Percentiles rank a stretch among this genome's conserved stretches.
Conservation (phyloP, 2,113 vertebrate species). For the Grammomys surdaster region DNA sequence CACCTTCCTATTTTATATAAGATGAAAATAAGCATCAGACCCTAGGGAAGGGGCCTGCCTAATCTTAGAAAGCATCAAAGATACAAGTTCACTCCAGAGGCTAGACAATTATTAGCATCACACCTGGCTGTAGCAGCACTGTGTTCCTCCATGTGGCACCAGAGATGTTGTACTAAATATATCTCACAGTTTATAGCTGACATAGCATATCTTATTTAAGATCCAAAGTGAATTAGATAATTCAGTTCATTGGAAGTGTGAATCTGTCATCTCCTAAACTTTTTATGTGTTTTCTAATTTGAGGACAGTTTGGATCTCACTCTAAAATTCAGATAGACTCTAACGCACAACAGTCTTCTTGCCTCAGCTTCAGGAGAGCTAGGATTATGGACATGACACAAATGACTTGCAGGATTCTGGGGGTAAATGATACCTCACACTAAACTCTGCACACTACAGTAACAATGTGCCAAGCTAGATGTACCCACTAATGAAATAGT, state of each 20-base stretch:
- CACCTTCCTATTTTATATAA: neutral
- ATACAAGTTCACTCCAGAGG: neutral
- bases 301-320: neutral
- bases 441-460: neutral
- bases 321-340: neutral
- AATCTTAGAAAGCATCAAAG: neutral
- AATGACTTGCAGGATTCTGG: too few species aligned
- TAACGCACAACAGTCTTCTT: neutral
- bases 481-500: too few species aligned
- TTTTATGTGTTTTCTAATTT: neutral
- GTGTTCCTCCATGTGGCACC: accelerated
- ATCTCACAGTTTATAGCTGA: neutral
- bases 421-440: neutral
- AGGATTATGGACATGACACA: neutral
- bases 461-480: neutral
- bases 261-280: neutral
- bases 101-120: accelerated
- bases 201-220: neutral
- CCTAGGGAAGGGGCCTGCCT: neutral
- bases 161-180: neutral
- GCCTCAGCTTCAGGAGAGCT: neutral
- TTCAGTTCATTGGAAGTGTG: too few species aligned
- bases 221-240: neutral
- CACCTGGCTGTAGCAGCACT: accelerated
- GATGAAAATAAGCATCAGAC: neutral